These are phyloP conservation scores for Eulacestoma nigropectus DNA, from an alignment of 2,113 vertebrate species.

Conservation along the genomic window DNA sequence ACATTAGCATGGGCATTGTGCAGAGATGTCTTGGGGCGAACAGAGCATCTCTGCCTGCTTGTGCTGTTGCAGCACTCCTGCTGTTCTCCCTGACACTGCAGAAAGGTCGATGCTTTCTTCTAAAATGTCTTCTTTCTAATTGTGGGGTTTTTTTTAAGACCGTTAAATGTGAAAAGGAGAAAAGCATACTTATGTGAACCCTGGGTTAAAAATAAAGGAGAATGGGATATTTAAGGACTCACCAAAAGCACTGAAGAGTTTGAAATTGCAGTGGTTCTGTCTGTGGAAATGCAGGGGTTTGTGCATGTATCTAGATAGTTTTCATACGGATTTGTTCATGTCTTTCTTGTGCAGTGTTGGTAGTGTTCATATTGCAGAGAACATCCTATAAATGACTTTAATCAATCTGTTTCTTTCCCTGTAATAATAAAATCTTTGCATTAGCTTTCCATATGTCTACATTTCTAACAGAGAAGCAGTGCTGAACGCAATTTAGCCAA, in stretches of 20 bases:
- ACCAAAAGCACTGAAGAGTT: not conserved
- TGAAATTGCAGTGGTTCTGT: not conserved
- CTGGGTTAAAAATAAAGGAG: not conserved
- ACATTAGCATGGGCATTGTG: rapidly evolving
- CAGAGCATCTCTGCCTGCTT: not conserved
- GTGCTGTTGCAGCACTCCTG: not conserved
- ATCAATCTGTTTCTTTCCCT: not conserved
- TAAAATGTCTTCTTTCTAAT: not conserved
- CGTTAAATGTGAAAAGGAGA: not conserved
- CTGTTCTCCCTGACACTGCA: not conserved
- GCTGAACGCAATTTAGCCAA: not conserved
- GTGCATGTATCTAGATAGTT: not conserved
- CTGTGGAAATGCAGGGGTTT: not conserved
- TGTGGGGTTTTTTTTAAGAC: not conserved
- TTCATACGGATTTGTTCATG: not conserved
- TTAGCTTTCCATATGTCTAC: not conserved
- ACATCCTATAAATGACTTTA: not conserved
- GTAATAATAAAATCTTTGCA: not conserved
- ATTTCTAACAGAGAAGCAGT: not conserved
- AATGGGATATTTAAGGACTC: not conserved
- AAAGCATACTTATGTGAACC: not conserved
- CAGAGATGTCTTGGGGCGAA: rapidly evolving
- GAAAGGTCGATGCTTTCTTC: not conserved
- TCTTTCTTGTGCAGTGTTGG: not conserved
- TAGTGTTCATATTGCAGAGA: not conserved